Conservation (phyloP, 2,113 vertebrate genomes). For the Phainopepla nitens region DNA sequence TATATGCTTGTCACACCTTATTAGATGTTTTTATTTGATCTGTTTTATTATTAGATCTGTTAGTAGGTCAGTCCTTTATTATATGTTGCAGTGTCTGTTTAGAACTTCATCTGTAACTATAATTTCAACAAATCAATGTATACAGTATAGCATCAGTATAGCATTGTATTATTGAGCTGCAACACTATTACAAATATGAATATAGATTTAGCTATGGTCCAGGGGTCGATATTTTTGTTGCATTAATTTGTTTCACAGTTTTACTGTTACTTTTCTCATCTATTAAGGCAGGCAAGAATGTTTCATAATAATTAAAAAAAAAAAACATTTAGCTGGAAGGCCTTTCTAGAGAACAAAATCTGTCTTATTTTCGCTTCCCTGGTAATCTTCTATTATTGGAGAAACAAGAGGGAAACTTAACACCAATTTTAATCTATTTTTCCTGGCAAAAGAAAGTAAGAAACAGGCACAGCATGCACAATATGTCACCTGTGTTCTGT, state of each 20-base stretch:
- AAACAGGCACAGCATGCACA: neutral
- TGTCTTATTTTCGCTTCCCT: neutral
- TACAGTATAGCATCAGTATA: neutral
- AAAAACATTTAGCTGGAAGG: neutral
- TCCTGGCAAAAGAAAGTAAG: neutral
- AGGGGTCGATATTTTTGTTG: neutral
- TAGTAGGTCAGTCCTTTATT: neutral
- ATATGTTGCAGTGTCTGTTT: neutral
- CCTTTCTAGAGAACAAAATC: neutral
- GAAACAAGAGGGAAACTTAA: neutral
- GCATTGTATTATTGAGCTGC: neutral
- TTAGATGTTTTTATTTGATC: neutral
- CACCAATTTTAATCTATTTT: neutral
- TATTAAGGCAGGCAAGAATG: neutral
- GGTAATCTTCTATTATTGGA: neutral
- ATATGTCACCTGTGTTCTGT: neutral
- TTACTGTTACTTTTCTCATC: neutral
- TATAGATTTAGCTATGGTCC: neutral
- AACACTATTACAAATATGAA: neutral
- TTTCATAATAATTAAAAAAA: neutral
- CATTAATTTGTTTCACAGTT: neutral
- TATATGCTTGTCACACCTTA: neutral
- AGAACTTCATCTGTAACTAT: neutral
- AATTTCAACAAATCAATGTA: neutral
- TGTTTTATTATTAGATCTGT: neutral